phyloP scores from a whole-genome alignment of 2,888 invertebrate species.

The Philereme vetulata region DNA sequence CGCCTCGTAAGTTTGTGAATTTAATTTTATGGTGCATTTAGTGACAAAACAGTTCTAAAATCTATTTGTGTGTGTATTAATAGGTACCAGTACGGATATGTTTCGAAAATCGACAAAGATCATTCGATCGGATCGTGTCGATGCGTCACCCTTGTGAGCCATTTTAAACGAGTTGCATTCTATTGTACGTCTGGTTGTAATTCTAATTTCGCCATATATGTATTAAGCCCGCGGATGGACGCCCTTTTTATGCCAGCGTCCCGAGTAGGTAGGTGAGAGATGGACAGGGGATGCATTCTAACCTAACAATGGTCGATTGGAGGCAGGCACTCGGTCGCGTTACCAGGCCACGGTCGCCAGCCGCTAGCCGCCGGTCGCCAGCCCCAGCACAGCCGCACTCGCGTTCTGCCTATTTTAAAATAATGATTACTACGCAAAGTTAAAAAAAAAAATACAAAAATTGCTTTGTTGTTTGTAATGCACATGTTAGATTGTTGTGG shows the following conservation, averaged over 20 bases:
- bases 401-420: not conserved
- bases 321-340: not conserved
- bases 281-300: constrained; percentile 19
- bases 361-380: not conserved
- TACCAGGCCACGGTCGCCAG: not conserved
- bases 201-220: constrained; percentile 1
- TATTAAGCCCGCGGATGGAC: not conserved
- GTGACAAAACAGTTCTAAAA: constrained; percentile 46
- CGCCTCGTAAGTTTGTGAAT: constrained; percentile 82
- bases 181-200: constrained; percentile 40
- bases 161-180: constrained; percentile 70
- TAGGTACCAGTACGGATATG: constrained; percentile 37
- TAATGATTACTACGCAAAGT: too few species aligned
- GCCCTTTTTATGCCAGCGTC: not conserved
- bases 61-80: constrained; percentile 43
- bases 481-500: too few species aligned
- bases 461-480: not conserved
- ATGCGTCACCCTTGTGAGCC: constrained; percentile 83
- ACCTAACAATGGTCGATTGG: constrained; percentile 21
- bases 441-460: not conserved
- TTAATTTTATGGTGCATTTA: constrained; percentile 65
- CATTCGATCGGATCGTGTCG: constrained; percentile 80
- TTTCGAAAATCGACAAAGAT: constrained; percentile 57
- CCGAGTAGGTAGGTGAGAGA: constrained; percentile 3
- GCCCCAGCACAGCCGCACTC: not conserved